phyloP scores from a whole-genome alignment of 2,888 invertebrate genomes.

The Deladenus siricidicola region DNA sequence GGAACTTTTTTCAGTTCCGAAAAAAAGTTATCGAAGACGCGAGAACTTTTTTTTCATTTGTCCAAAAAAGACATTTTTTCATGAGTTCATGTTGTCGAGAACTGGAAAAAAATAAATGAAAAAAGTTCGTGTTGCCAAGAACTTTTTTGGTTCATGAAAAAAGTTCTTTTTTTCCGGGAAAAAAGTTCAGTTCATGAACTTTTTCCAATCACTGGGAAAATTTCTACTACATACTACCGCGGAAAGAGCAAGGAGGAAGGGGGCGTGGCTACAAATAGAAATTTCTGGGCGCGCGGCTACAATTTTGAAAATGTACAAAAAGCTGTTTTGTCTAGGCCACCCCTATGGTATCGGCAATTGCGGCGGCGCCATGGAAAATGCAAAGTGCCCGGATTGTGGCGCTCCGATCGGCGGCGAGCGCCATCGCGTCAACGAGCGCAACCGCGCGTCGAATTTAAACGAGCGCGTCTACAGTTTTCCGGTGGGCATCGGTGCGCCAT shows the following conservation, averaged over 20 bases:
- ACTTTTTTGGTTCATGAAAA: too few species aligned
- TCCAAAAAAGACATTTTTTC: too few species aligned
- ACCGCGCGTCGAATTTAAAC: background rate
- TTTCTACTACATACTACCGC: background rate
- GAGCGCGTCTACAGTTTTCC: background rate
- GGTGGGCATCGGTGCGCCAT: background rate
- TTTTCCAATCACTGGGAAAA: too few species aligned
- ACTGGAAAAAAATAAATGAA: too few species aligned
- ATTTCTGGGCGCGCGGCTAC: background rate
- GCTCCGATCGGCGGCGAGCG: background rate
- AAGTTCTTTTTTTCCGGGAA: too few species aligned
- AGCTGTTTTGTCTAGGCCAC: slow-evolving; percentile 4
- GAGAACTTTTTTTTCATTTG: too few species aligned
- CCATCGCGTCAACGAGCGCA: background rate
- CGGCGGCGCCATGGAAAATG: background rate
- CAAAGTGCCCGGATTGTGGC: background rate
- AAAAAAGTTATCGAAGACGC: too few species aligned
- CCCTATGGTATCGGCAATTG: slow-evolving; percentile 4
- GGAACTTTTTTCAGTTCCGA: too few species aligned
- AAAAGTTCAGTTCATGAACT: too few species aligned
- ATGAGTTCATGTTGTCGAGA: too few species aligned
- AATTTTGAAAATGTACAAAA: too few species aligned
- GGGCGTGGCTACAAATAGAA: background rate
- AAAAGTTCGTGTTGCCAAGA: too few species aligned
- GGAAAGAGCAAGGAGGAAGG: background rate